Evolutionary conservation across 2,113 vertebrate genomes (phyloP).

Genomic region (Microcebus murinus): DNA sequence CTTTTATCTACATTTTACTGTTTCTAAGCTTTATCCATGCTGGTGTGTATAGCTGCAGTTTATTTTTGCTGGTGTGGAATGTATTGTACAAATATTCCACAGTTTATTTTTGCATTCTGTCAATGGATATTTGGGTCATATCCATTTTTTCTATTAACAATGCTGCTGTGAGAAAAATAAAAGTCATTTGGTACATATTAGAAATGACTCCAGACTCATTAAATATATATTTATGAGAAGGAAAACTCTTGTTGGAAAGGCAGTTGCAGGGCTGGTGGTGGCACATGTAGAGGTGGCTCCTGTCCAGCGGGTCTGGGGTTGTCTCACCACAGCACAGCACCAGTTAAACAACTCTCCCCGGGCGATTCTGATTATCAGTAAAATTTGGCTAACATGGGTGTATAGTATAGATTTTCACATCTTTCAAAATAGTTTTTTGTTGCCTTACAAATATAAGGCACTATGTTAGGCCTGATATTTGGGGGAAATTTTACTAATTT

Average conservation of each 20-base stretch:
- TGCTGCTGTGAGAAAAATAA: neutral
- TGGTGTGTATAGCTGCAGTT: neutral
- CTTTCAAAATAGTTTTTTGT: constrained; percentile 15
- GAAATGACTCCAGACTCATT: neutral
- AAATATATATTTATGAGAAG: neutral
- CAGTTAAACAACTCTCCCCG: neutral
- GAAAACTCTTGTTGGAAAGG: neutral
- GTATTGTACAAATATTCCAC: neutral
- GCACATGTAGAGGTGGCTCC: neutral
- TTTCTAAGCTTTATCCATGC: neutral
- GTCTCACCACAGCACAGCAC: neutral
- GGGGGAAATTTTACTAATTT: neutral
- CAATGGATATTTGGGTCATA: neutral
- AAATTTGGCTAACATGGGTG: neutral
- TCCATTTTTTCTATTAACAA: neutral
- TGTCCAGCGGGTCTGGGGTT: neutral
- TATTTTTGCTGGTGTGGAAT: neutral
- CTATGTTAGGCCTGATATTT: neutral
- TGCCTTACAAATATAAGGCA: neutral
- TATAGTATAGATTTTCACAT: neutral
- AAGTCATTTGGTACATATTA: neutral
- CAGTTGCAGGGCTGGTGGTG: neutral
- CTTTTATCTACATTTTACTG: neutral
- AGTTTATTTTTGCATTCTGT: neutral
- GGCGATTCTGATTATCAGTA: neutral